A percentile compares a stretch with the other conserved stretches of the same genome.
phyloP scores from a whole-genome alignment of 2,113 vertebrate species.

The Microcebus lehilahytsara region DNA sequence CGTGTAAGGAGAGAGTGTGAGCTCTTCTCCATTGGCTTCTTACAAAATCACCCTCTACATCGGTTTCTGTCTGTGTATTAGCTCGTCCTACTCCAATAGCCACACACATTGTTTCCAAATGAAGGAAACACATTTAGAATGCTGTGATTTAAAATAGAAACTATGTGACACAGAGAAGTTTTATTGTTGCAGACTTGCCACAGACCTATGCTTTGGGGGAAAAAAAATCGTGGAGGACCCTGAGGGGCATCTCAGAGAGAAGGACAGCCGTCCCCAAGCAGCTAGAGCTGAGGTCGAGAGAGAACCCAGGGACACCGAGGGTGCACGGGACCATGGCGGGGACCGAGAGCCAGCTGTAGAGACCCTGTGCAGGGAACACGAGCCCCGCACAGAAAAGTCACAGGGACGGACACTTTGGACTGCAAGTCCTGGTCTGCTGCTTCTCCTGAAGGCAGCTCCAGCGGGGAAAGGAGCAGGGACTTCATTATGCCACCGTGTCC shows the following conservation, averaged over 20 bases:
- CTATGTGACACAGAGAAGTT: background rate
- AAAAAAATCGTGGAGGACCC: background rate
- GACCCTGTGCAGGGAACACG: background rate
- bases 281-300: background rate
- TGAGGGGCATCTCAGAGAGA: background rate
- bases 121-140: constrained; percentile 8
- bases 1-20: background rate
- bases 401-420: background rate
- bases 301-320: background rate
- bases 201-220: too few relatives aligned
- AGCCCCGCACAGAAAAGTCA: background rate
- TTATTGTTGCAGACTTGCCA: background rate
- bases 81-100: background rate
- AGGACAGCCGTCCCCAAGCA: background rate
- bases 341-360: background rate
- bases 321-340: background rate
- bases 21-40: background rate
- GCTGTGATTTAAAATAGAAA: background rate
- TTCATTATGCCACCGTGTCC: background rate
- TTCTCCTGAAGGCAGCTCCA: background rate
- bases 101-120: background rate
- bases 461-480: background rate
- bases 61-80: background rate
- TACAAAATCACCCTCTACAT: background rate
- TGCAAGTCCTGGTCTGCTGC: background rate